Conservation (phyloP, 1,140 invertebrate genomes). For the Carcinoscorpius rotundicauda region DNA sequence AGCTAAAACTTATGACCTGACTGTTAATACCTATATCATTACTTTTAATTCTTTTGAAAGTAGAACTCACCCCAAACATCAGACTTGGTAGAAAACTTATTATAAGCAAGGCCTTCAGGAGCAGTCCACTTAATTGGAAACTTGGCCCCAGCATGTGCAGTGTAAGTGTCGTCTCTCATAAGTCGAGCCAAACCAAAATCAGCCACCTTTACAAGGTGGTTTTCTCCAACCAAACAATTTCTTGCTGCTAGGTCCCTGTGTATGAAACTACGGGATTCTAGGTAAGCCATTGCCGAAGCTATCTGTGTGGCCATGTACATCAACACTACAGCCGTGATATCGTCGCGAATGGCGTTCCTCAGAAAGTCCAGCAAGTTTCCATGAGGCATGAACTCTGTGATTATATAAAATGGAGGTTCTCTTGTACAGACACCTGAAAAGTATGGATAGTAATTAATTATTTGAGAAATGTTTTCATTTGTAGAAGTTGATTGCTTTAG, state of each 20-base stretch:
- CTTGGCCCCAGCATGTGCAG: conserved; percentile 94
- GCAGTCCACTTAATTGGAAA: conserved; percentile 99
- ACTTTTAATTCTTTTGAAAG: neutral
- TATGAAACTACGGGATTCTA: conserved; percentile 92
- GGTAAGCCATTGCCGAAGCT: conserved; percentile 94
- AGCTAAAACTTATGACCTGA: too few species aligned
- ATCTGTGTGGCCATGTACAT: conserved; percentile 99
- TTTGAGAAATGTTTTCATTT: too few species aligned
- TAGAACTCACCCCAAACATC: conserved; percentile 47
- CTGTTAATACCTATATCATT: too few species aligned
- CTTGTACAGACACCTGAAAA: conserved; percentile 91
- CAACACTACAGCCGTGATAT: conserved; percentile 85
- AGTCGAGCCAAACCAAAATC: conserved; percentile 96
- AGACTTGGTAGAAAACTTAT: conserved; percentile 93
- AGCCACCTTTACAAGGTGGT: conserved; percentile 80
- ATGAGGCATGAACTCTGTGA: conserved; percentile 98
- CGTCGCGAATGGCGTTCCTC: conserved; percentile 72
- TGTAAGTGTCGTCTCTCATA: conserved; percentile 96
- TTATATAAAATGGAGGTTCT: conserved; percentile 98
- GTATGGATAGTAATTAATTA: conserved; percentile 43
- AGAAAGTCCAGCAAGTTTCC: conserved; percentile 96
- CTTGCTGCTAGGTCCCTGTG: conserved; percentile 94
- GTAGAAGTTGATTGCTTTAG: too few species aligned
- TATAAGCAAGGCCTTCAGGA: conserved; percentile 95
- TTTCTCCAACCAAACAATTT: conserved; percentile 96